Evolutionary conservation across 2,888 invertebrate genomes (phyloP), one percentile per base, ranked within the genome.

Genomic region (Pristionchus entomophagus): DNA sequence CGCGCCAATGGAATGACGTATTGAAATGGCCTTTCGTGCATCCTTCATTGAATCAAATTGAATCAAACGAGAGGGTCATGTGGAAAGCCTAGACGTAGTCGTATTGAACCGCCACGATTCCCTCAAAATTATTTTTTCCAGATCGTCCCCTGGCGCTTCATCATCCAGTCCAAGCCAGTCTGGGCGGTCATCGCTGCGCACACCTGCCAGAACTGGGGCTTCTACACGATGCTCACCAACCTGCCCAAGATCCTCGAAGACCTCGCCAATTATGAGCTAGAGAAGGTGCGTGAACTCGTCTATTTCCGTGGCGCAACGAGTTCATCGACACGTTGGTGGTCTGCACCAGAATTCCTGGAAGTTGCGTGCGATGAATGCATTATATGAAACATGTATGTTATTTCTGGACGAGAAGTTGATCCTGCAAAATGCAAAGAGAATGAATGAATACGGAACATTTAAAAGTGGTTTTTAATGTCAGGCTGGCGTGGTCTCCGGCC

Each of bases 401-500:
- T n/a, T n/a, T n/a, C n/a, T n/a, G n/a, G n/a, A n/a, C n/a, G 14
- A 51, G 53, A 17, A 51, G 12, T 17, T 51, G n/a, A n/a, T n/a
- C n/a, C n/a, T n/a, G n/a, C n/a, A n/a, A n/a, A n/a, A n/a, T n/a
- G n/a, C n/a, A n/a, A n/a, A n/a, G n/a, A n/a, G n/a, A n/a, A n/a
- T n/a, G n/a, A n/a, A n/a, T 35, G 8, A 35, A 35, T n/a, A n/a
- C n/a, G n/a, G n/a, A n/a, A n/a, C n/a, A n/a, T n/a, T n/a, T n/a
- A n/a, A n/a, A n/a, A n/a, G n/a, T n/a, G n/a, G n/a, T n/a, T n/a
- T n/a, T n/a, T n/a, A n/a, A n/a, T n/a, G n/a, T 17, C 95, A 96
- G 93, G 96, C 97, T 12, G 97, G 97, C 4, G 96, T 96, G 93
- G 94, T 97, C 84, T 96, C 97, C 0, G 97, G 97, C 0, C 94